Percentiles rank a stretch among this genome's conserved stretches.
phyloP scores from a whole-genome alignment of 2,888 invertebrate species.

The Ptychoptera contaminata region DNA sequence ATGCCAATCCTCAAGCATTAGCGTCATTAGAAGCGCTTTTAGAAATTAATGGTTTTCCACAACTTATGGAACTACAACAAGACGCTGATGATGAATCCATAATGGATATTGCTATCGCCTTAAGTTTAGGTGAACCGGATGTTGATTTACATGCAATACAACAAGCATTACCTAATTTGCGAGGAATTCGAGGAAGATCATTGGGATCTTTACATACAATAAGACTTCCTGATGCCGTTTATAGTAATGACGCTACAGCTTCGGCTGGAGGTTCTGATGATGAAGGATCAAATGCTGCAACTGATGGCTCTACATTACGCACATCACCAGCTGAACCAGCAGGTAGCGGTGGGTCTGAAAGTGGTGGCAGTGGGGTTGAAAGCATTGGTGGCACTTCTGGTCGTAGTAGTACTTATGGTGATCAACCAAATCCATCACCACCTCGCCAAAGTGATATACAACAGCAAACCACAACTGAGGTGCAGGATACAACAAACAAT shows the following conservation, averaged over 20 bases:
- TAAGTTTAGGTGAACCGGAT: constrained; percentile 78
- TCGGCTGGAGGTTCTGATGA: constrained; percentile 86
- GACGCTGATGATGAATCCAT: constrained; percentile 95
- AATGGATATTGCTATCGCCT: constrained; percentile 89
- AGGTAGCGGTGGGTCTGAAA: constrained; percentile 64
- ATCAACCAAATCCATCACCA: constrained; percentile 30
- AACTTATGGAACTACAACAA: constrained; percentile 74
- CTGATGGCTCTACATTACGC: constrained; percentile 82
- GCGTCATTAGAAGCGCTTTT: constrained; percentile 34
- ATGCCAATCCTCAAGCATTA: constrained; percentile 19
- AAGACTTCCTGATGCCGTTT: constrained; percentile 9
- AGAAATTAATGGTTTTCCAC: constrained; percentile 50
- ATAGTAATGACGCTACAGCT: constrained; percentile 49
- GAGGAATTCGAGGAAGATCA: constrained; percentile 23
- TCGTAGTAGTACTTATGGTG: constrained; percentile 82
- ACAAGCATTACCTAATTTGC: constrained; percentile 28
- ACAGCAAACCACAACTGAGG: constrained; percentile 9
- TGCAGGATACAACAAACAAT: constrained; percentile 8
- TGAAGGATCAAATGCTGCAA: constrained; percentile 88
- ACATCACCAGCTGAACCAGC: constrained; percentile 68
- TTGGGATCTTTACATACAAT: constrained; percentile 34
- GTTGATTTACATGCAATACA: constrained; percentile 39
- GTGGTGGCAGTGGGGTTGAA: constrained; percentile 82
- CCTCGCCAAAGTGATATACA: constrained; percentile 17
- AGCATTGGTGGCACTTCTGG: constrained; percentile 92